These are phyloP conservation scores for Rhagium mordax DNA, from an alignment of 2,888 invertebrate species.

Conservation along the genomic window DNA sequence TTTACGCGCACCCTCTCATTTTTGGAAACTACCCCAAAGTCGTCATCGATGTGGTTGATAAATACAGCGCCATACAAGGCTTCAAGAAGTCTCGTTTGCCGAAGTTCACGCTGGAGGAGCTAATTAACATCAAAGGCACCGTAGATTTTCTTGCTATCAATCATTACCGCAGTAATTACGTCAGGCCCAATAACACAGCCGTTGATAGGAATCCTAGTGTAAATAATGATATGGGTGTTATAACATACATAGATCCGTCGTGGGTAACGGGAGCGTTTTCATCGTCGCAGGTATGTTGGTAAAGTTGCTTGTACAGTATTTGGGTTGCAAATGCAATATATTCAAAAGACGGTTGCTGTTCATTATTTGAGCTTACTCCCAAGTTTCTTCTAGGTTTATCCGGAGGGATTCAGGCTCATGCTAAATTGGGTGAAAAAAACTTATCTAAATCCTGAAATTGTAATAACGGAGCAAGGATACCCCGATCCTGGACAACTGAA, in stretches of 20 bases:
- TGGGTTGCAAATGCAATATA: no score
- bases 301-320: no score
- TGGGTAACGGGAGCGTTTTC: constrained; percentile 58
- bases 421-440: constrained; percentile 66
- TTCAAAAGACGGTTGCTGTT: no score
- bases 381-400: constrained; percentile 37
- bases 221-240: constrained; percentile 57
- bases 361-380: no score
- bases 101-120: constrained; percentile 74
- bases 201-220: constrained; percentile 25
- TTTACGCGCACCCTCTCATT: constrained; percentile 74
- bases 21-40: constrained; percentile 78
- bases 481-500: constrained; percentile 61
- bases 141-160: constrained; percentile 84
- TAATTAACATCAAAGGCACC: constrained; percentile 74
- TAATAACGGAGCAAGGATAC: constrained; percentile 74
- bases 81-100: constrained; percentile 75
- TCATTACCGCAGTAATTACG: constrained; percentile 77
- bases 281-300: neutral
- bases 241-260: constrained; percentile 69
- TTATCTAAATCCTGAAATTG: constrained; percentile 71
- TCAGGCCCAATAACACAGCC: constrained; percentile 53
- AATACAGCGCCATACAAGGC: constrained; percentile 73
- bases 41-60: constrained; percentile 75
- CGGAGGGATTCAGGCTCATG: constrained; percentile 70